phyloP scores from a whole-genome alignment of 2,113 vertebrate genomes.

The Equus quagga region DNA sequence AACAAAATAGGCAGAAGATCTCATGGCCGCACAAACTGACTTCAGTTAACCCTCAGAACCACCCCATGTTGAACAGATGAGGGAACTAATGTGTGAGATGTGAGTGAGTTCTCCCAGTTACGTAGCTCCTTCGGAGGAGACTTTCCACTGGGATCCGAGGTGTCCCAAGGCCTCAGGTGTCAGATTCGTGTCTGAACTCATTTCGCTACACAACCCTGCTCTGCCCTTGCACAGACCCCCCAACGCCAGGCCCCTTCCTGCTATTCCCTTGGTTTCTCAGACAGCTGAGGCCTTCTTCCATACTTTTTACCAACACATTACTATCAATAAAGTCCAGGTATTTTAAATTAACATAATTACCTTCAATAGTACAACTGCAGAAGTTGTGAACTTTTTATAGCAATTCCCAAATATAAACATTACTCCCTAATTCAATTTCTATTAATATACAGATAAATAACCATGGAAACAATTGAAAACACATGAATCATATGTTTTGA shows the following conservation, averaged over 20 bases:
- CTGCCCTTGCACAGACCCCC: not conserved
- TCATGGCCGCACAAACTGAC: not conserved
- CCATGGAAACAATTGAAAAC: not conserved
- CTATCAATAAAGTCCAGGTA: not conserved
- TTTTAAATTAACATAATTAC: not conserved
- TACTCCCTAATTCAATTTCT: not conserved
- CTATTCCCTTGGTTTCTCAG: not conserved
- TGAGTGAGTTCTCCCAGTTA: not conserved
- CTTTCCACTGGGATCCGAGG: not conserved
- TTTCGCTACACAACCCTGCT: accelerated
- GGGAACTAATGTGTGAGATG: accelerated
- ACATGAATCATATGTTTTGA: not conserved
- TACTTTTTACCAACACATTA: not conserved
- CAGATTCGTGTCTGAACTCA: not conserved
- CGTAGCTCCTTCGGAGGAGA: not conserved
- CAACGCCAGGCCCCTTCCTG: not conserved
- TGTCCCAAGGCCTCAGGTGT: not conserved
- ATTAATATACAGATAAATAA: not conserved
- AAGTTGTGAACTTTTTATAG: not conserved
- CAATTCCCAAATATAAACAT: not conserved
- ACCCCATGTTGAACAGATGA: not conserved
- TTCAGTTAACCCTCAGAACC: not conserved
- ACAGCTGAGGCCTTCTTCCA: not conserved
- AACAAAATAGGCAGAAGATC: not conserved
- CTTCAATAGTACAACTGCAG: not conserved